phyloP scores from a whole-genome alignment of 2,113 vertebrate species.

The Nothocercus nigrocapillus region DNA sequence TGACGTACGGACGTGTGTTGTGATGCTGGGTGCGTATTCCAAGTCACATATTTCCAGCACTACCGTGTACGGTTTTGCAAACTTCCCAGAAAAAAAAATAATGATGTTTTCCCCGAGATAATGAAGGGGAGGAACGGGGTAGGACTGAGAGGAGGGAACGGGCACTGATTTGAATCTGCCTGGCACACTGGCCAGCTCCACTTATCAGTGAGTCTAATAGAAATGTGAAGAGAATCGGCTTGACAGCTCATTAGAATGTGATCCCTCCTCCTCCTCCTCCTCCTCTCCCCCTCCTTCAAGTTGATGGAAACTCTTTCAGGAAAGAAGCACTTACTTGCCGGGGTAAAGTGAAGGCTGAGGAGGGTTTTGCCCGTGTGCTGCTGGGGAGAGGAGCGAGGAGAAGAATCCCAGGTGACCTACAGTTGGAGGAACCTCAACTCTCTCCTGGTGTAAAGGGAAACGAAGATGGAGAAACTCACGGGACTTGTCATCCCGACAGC shows the following conservation, averaged over 20 bases:
- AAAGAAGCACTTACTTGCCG: conserved; percentile 79
- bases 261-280: conserved; percentile 44
- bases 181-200: conserved; percentile 62
- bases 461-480: neutral
- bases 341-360: conserved; percentile 77
- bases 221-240: conserved; percentile 70
- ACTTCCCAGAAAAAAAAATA: conserved; percentile 2
- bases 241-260: conserved; percentile 69
- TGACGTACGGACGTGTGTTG: neutral
- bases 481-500: neutral
- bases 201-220: conserved; percentile 67
- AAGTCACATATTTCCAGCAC: neutral
- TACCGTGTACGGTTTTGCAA: neutral
- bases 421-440: conserved; percentile 15
- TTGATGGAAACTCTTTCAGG: conserved; percentile 70
- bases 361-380: conserved; percentile 74
- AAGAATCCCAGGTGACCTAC: neutral
- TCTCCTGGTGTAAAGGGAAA: neutral
- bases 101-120: conserved; percentile 10
- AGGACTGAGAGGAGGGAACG: conserved; percentile 11
- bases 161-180: conserved; percentile 65
- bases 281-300: conserved; percentile 25
- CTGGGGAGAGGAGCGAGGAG: conserved; percentile 55
- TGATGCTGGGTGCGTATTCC: neutral
- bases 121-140: conserved; percentile 24